phyloP scores from a whole-genome alignment of 2,113 vertebrate genomes.

The Platichthys stellatus region DNA sequence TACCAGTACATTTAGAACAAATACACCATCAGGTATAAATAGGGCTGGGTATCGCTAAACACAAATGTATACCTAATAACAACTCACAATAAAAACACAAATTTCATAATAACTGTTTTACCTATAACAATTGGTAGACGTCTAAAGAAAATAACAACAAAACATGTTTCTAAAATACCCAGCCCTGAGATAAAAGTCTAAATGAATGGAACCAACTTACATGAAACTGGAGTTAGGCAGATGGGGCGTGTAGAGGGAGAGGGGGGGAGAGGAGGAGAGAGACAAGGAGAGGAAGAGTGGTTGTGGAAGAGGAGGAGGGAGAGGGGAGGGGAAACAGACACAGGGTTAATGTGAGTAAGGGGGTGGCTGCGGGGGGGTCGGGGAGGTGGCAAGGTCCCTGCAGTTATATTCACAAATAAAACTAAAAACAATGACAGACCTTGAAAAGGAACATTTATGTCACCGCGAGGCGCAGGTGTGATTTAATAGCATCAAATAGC shows the following conservation, averaged over 20 bases:
- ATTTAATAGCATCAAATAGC: too few species aligned
- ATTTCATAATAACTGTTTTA: background rate
- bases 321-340: conserved; percentile 88
- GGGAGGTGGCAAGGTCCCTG: conserved; percentile 35
- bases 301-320: conserved; percentile 85
- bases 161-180: conserved; percentile 48
- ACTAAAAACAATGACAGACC: conserved; percentile 53
- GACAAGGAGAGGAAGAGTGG: conserved; percentile 76
- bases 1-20: conserved; percentile 39
- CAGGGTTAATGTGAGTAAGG: conserved; percentile 90
- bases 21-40: conserved; percentile 41
- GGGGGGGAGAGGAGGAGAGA: conserved; percentile 82
- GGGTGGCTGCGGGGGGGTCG: conserved; percentile 72
- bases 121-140: background rate
- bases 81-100: background rate
- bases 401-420: conserved; percentile 36
- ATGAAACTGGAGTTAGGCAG: conserved; percentile 99
- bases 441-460: conserved; percentile 33
- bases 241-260: conserved; percentile 86
- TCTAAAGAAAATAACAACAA: background rate
- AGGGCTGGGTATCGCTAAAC: conserved; percentile 58
- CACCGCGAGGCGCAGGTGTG: too few species aligned
- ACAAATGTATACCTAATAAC: background rate
- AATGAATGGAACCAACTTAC: conserved; percentile 93
- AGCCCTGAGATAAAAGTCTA: conserved; percentile 66